Evolutionary conservation across 2,888 invertebrate species (phyloP).

Genomic region (Diachrysia chrysitis): DNA sequence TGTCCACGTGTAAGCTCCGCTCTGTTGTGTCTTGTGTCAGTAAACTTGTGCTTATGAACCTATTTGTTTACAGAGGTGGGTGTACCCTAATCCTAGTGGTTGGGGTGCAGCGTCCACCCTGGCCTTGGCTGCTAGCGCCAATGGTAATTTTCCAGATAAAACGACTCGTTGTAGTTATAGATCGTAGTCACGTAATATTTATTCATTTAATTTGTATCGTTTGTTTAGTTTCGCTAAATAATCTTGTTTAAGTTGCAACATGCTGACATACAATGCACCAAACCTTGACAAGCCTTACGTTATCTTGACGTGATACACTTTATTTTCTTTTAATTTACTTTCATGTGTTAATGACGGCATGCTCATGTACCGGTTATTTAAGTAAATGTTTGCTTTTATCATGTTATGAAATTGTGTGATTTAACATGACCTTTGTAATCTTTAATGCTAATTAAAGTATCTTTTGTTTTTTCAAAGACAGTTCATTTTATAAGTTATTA

Average conservation of each 20-base stretch:
- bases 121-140: constrained; percentile 72
- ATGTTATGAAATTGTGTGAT: background rate
- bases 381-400: constrained; percentile 36
- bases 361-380: constrained; percentile 29
- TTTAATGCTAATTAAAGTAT: constrained; percentile 5
- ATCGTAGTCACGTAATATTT: constrained; percentile 59
- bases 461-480: background rate
- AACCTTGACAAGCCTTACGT: constrained; percentile 36
- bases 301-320: constrained; percentile 33
- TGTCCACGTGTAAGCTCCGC: constrained; percentile 37
- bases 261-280: constrained; percentile 34
- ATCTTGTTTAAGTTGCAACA: constrained; percentile 49
- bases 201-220: constrained; percentile 58
- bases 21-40: constrained; percentile 35
- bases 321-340: constrained; percentile 25
- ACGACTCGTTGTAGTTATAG: constrained; percentile 56
- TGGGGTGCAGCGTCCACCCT: constrained; percentile 72
- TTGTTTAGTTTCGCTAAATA: constrained; percentile 55
- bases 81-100: constrained; percentile 73
- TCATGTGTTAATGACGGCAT: constrained; percentile 19
- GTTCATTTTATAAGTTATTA: background rate
- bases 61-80: constrained; percentile 74
- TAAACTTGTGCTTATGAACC: constrained; percentile 55
- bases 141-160: constrained; percentile 69
- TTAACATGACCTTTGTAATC: constrained; percentile 6